A percentile compares a stretch with the other conserved stretches of the same genome.
These are phyloP conservation scores for Shargacucullia verbasci DNA, from an alignment of 2,888 invertebrate genomes.

Conservation along the genomic window DNA sequence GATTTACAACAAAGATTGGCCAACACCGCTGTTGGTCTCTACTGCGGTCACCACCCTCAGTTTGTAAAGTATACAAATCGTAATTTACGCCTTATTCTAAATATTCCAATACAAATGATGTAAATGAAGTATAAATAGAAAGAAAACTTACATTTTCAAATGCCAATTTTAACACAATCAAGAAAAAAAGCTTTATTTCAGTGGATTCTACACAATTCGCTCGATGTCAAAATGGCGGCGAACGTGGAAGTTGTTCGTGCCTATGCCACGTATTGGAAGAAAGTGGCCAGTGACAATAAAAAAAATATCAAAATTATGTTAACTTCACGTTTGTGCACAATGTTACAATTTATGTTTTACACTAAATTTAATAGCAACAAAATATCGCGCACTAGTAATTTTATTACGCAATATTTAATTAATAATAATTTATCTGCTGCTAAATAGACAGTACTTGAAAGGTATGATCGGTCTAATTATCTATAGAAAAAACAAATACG, in stretches of 20 bases:
- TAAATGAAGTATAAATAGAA: conserved; percentile 31
- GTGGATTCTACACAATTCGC: conserved; percentile 91
- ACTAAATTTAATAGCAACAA: too few species aligned
- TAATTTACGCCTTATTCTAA: conserved; percentile 51
- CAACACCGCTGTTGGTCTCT: conserved; percentile 88
- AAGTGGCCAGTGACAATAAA: conserved; percentile 82
- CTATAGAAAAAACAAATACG: too few species aligned
- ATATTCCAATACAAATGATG: conserved; percentile 26
- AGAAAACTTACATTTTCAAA: conserved; percentile 86
- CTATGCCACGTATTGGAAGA: conserved; percentile 93
- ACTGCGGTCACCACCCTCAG: conserved; percentile 88
- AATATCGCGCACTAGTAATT: too few species aligned
- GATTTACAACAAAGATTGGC: conserved; percentile 78
- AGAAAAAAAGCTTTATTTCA: conserved; percentile 92
- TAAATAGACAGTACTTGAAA: too few species aligned
- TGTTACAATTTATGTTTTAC: too few species aligned
- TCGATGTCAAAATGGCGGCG: conserved; percentile 95
- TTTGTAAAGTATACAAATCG: conserved; percentile 62
- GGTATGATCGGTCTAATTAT: too few species aligned
- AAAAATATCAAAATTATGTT: conserved; percentile 19
- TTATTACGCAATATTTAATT: too few species aligned
- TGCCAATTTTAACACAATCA: conserved; percentile 88
- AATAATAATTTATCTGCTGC: too few species aligned
- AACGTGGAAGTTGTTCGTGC: conserved; percentile 93
- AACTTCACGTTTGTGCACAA: too few species aligned